phyloP scores from a whole-genome alignment of 1,140 invertebrate genomes.

The Pomacea maculata region DNA sequence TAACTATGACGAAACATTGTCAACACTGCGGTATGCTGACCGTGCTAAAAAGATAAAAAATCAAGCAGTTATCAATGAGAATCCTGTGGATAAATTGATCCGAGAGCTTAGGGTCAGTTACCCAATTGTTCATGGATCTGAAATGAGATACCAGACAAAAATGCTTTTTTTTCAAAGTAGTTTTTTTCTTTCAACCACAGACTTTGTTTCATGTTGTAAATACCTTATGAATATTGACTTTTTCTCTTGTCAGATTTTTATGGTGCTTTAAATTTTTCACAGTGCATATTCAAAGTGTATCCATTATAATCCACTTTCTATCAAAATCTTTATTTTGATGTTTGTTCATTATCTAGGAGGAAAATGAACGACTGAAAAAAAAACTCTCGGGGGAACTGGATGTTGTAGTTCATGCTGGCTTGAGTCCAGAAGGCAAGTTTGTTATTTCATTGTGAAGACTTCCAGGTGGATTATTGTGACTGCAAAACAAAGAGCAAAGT shows the following conservation, averaged over 20 bases:
- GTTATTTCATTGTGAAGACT: background rate
- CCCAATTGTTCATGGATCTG: background rate
- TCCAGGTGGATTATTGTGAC: no score
- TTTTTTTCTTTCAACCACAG: no score
- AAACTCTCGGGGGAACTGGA: constrained; percentile 57
- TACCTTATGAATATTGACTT: background rate
- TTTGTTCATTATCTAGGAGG: constrained; percentile 61
- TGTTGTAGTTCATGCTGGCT: constrained; percentile 33
- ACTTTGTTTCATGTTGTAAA: no score
- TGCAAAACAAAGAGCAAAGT: no score
- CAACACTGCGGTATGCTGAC: constrained; percentile 73
- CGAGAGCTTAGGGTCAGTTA: constrained; percentile 60
- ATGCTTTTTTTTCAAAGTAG: no score
- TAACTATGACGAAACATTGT: constrained; percentile 75
- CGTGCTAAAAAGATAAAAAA: constrained; percentile 74
- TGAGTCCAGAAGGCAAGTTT: constrained; percentile 54
- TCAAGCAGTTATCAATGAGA: constrained; percentile 69
- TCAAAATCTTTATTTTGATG: no score
- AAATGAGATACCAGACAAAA: background rate
- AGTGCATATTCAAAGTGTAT: background rate
- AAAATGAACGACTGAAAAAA: constrained; percentile 71
- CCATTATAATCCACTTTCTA: no score
- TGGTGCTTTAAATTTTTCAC: background rate
- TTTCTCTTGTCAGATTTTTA: background rate
- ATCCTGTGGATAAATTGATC: constrained; percentile 65